Base-by-base conservation (phyloP, 1,140 invertebrate genomes). In the Diuraphis noxia region DNA sequence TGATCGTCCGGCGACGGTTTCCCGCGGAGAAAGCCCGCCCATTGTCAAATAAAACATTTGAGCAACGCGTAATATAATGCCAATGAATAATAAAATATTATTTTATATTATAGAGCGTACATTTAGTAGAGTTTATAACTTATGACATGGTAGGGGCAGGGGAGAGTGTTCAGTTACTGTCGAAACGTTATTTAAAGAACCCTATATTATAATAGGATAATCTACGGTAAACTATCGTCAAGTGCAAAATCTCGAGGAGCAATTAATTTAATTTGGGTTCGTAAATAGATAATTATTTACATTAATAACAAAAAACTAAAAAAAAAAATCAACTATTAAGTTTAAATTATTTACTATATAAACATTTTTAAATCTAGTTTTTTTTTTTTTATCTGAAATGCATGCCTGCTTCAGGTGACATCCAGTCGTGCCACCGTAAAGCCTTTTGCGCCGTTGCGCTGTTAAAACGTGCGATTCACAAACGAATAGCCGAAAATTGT, bases 171-270 rank as follows among this genome's bases (percentile, higher is more conserved):
- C 56, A 77, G 72, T 88, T 88, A 77, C 40, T 23, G 40, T 30
- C 38, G 21, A 88, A 72, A 77, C 30, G 36, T 88, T 23, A 88
- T 88, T 88, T 72, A 84, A 40, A 17, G 41, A 84, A 84, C 41
- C 30, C 82, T 41, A n/a, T 9, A 30, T 10, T 38, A 23, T 10
- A 17, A 46, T 17, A 21, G 2, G 17, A 72, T 72, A 72, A n/a
- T n/a, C n/a, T 72, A 6, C 13, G 17, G 56, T n/a, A n/a, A n/a
- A 72, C 30, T 72, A 10, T 63, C n/a, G 30, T 63, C 56, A 2
- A 46, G 30, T 56, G 23, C 3, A n/a, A 30, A 63, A 63, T 63
- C 56, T 63, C 30, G 0, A 63, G 10, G 56, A 13, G 10, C 10
- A 43, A 13, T 4, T 56, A 9, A 30, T 56, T 30, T 56, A 56